Conservation (phyloP, 2,888 invertebrate genomes). For the Drosophila suboccidentalis region DNA sequence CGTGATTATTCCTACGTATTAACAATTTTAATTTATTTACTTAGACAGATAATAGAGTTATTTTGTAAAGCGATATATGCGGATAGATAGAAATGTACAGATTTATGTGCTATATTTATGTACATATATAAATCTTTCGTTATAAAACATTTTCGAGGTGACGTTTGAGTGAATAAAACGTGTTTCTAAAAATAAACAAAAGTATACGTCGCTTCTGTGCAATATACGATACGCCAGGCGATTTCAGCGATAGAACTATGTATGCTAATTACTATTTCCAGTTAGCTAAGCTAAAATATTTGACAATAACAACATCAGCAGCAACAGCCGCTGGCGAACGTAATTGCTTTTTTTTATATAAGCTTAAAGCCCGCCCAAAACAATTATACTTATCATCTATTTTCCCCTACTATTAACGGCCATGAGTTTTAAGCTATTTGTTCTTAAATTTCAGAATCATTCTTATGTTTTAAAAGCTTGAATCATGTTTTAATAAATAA, state of each 20-base stretch:
- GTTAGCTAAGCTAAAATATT: conserved; percentile 25
- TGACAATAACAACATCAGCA: conserved; percentile 16
- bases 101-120: not conserved
- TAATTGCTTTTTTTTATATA: conserved; percentile 26
- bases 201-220: conserved; percentile 14
- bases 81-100: conserved; percentile 7
- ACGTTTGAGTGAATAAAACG: conserved; percentile 29
- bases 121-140: conserved; percentile 19
- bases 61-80: conserved; percentile 5
- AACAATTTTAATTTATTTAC: not conserved
- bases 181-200: conserved; percentile 42
- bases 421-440: not conserved
- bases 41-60: not conserved
- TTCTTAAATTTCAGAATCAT: not conserved
- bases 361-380: conserved; percentile 12
- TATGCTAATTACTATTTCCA: conserved; percentile 37
- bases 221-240: conserved; percentile 13
- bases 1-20: conserved; percentile 1
- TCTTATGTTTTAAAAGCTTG: not conserved
- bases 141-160: conserved; percentile 24
- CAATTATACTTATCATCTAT: conserved; percentile 3
- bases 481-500: not conserved
- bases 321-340: not conserved
- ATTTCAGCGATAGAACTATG: conserved; percentile 19
- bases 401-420: conserved; percentile 1